These are phyloP conservation scores for Bombylius discolor DNA, from an alignment of 2,888 invertebrate species.

Conservation along the genomic window DNA sequence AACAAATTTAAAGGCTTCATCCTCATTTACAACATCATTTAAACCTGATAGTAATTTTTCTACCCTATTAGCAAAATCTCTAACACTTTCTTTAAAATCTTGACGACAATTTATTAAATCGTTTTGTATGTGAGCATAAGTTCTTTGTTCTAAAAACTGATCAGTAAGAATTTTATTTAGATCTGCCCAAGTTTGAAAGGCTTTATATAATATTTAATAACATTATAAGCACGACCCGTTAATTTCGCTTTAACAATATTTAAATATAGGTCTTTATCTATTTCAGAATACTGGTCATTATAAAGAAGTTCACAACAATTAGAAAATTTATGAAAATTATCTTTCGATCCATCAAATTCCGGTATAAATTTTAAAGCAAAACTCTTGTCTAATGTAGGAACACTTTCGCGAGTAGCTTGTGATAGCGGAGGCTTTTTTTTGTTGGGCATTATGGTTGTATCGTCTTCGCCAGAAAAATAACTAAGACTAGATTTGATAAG, in stretches of 20 bases:
- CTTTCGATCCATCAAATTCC: conserved; percentile 1
- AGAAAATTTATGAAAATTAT: not conserved
- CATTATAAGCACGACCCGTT: not conserved
- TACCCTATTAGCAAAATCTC: not conserved
- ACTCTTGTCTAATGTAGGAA: not conserved
- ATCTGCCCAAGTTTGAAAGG: not conserved
- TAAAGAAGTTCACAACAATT: conserved; percentile 1
- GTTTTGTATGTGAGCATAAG: not conserved
- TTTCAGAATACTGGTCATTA: not conserved
- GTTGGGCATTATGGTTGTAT: no score
- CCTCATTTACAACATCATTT: not conserved
- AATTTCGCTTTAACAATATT: not conserved
- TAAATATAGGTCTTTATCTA: not conserved
- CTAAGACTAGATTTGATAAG: no score
- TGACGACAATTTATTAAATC: not conserved
- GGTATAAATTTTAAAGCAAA: conserved; percentile 2
- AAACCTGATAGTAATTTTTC: not conserved
- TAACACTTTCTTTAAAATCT: not conserved
- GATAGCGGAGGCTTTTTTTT: no score
- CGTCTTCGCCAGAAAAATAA: no score
- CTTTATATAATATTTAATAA: not conserved
- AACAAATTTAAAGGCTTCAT: not conserved
- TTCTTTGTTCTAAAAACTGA: conserved; percentile 1
- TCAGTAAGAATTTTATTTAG: not conserved
- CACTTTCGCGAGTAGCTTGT: no score